Base-by-base conservation (phyloP, 2,113 vertebrate species). In the Carollia perspicillata region DNA sequence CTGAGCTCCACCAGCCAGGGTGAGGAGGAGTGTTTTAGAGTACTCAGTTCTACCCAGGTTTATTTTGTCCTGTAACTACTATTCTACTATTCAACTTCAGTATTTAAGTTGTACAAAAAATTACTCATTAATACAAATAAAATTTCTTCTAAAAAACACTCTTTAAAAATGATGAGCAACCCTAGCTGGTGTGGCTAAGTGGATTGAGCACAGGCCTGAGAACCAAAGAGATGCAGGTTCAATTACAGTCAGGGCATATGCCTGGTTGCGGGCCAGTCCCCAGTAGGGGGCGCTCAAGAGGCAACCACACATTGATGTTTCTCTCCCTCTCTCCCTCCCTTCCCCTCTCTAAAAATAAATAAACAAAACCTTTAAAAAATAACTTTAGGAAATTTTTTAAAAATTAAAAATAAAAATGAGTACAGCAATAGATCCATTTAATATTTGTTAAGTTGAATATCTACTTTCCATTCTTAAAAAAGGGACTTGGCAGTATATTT, bases 41-140 rank as follows among this genome's bases (percentile, higher is more conserved):
- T 60, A 28, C 4, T 93, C 74, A 92, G 8, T 88, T 83, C 49
- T 37, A 72, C 16, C 20, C 40, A 68, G 10, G 22, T 84, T 89
- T 92, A 55, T 89, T 97, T 66, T 33, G 63, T 18, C 23, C 71
- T 95, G 33, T 71, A 55, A 87, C 35, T 79, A 87, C 30, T 74
- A 90, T 89, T 74, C 47, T 84, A 81, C 51, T n/a, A 77, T 66
- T 60, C 93, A 80, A 75, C 63, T 44, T 81, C 49, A 91, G 79
- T 35, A 74, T 26, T 44, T 89, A 17, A 81, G 65, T 55, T 37
- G 10, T 74, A 77, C 11, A 89, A 90, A 96, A 63, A 68, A 55
- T 74, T 68, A 80, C 51, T 83, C 18, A 72, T 75, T 75, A 92
- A 91, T 37, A 90, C 8, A 92, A 1, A 91, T 40, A 89, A 93